These are phyloP conservation scores for Enteromius viviparus DNA, from an alignment of 2,797 vertebrate species.

Conservation along the genomic window DNA sequence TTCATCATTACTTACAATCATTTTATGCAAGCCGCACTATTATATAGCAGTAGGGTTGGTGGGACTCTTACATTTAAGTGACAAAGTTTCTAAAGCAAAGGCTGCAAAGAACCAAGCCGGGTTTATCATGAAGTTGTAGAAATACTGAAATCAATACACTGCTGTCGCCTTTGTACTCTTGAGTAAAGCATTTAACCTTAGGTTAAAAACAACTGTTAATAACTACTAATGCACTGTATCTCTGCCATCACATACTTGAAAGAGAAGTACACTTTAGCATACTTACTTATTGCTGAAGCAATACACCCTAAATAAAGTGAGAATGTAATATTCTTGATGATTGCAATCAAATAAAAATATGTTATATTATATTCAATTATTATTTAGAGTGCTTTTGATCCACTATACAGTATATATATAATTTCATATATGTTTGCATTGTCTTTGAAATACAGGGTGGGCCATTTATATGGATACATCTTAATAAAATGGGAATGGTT, in stretches of 20 bases:
- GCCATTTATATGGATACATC: too few relatives aligned
- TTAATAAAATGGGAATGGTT: too few relatives aligned
- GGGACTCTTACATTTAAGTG: neutral
- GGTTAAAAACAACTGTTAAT: conserved; percentile 27
- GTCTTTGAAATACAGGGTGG: too few relatives aligned
- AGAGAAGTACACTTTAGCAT: neutral
- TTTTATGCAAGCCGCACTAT: neutral
- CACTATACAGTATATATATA: neutral
- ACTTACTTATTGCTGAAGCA: neutral
- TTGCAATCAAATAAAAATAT: neutral
- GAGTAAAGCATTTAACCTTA: neutral
- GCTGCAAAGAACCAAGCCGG: neutral
- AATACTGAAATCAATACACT: neutral
- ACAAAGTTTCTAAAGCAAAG: neutral
- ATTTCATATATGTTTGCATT: neutral
- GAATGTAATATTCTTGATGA: neutral
- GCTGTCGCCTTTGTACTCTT: neutral
- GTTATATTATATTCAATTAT: neutral
- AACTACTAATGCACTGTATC: neutral
- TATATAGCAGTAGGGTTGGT: neutral
- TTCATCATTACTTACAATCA: neutral
- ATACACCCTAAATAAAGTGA: neutral
- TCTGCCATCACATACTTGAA: neutral
- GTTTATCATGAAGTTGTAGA: neutral
- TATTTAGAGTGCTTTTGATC: neutral